Evolutionary conservation across 2,113 vertebrate species (phyloP), one percentile per base, ranked within the genome.

Genomic region (Podarcis muralis): DNA sequence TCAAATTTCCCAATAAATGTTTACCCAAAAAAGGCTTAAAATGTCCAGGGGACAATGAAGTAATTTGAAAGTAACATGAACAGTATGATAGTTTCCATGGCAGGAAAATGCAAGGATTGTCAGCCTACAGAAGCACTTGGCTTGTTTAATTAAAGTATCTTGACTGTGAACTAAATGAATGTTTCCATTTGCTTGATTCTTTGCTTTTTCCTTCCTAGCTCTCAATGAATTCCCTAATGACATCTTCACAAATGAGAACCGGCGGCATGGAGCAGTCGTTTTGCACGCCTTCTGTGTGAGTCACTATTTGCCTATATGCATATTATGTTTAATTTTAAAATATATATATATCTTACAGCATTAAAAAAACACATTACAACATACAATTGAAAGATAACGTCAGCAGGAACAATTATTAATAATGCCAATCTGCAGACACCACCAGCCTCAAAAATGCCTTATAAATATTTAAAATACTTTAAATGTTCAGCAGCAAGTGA

Each of bases 271-370:
- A 90, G 99, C 98, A 0, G 97, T 99, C 83, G 95, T 97, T 71
- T 97, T 99, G 66, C 99, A 99, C 0, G 98, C 99, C 86, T 94
- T 99, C 59, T 98, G 97, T 96, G 99, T 99, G 97, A 99, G 99
- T 99, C 92, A 57, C 78, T 62, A 81, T 89, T n/a, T 86, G 71
- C 82, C 62, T 83, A 13, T 68, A 66, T 57, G 20, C 7, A 16
- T 15, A 76, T 48, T 68, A 77, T 74, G 68, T 93, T 87, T 65
- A 37, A 11, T 77, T 5, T 43, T 43, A n/a, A n/a, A n/a, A n/a
- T n/a, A n/a, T n/a, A 37, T 35, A 35, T 35, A 35, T 35, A 59
- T 59, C 6, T 48, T 48, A 48, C 8, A 48, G 11, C 3, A 62
- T 59, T 62, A 62, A 20, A 57, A 27, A 16, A 9, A 48, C 43